Percentiles rank a stretch among this genome's conserved stretches.
phyloP scores from a whole-genome alignment of 1,140 invertebrate species.

The Leptoteleia sp. region DNA sequence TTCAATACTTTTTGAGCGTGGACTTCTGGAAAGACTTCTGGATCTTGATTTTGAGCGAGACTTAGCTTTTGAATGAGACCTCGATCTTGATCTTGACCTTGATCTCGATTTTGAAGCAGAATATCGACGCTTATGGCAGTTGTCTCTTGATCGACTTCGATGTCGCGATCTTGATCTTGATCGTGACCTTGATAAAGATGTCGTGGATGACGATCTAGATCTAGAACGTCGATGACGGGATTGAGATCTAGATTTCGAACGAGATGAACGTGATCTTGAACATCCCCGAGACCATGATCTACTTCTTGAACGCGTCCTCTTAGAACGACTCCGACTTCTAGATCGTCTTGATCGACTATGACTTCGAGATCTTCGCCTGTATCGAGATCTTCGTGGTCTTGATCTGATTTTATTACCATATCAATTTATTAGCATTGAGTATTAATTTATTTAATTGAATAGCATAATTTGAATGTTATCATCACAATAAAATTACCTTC shows the following conservation, averaged over 20 bases:
- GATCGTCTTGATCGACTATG: constrained; percentile 72
- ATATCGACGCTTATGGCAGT: constrained; percentile 71
- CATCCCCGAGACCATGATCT: constrained; percentile 75
- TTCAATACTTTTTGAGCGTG: constrained; percentile 74
- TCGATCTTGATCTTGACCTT: constrained; percentile 68
- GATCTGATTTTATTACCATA: constrained; percentile 42
- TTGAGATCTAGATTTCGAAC: constrained; percentile 75
- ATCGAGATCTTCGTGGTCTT: constrained; percentile 67
- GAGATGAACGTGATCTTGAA: constrained; percentile 75
- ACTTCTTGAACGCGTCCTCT: constrained; percentile 74
- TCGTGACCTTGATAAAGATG: constrained; percentile 72
- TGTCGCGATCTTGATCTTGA: constrained; percentile 76
- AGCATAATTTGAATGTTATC: no score
- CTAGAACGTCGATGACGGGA: constrained; percentile 68
- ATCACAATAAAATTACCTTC: constrained; percentile 62
- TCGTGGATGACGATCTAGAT: constrained; percentile 55
- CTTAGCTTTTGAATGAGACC: constrained; percentile 72
- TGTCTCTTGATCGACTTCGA: constrained; percentile 74
- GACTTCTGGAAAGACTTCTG: constrained; percentile 74
- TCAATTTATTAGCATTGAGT: constrained; percentile 1
- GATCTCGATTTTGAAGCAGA: constrained; percentile 71
- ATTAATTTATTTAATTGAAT: not conserved
- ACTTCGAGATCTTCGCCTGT: constrained; percentile 71
- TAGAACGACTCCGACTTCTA: constrained; percentile 72
- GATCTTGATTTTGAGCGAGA: constrained; percentile 76